Evolutionary conservation across 1,140 invertebrate species (phyloP).

Genomic region (Monomorium pharaonis): DNA sequence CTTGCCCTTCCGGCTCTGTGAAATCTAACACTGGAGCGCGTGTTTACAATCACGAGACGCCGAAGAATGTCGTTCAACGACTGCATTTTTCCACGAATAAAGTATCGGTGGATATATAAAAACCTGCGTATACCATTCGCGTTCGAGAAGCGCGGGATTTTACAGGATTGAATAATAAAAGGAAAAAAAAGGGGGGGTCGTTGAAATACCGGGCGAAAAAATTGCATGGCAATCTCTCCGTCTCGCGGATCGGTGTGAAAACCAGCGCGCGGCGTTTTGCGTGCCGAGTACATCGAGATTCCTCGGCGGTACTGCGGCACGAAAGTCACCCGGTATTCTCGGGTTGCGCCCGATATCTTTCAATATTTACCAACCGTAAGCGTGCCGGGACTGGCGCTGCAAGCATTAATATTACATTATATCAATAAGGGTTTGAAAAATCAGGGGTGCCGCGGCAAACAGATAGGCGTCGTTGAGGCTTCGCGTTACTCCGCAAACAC

Average conservation of each 20-base stretch:
- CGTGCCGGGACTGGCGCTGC: slow-evolving; percentile 81
- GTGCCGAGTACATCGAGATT: neutral
- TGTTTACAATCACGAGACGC: neutral
- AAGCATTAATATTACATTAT: slow-evolving; percentile 85
- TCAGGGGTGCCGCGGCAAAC: slow-evolving; percentile 76
- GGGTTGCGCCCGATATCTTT: slow-evolving; percentile 63
- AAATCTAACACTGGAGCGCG: slow-evolving; percentile 27
- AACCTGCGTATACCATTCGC: neutral
- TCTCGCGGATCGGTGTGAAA: neutral
- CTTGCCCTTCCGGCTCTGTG: slow-evolving; percentile 21
- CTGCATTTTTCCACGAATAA: neutral
- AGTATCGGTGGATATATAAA: neutral
- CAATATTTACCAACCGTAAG: slow-evolving; percentile 82
- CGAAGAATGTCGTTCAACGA: slow-evolving; percentile 15
- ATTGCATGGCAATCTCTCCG: too few relatives aligned
- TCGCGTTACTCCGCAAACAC: slow-evolving; percentile 85
- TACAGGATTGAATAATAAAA: too few relatives aligned
- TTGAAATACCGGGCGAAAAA: too few relatives aligned
- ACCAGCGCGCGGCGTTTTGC: neutral
- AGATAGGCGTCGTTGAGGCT: slow-evolving; percentile 76
- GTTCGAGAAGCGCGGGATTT: neutral
- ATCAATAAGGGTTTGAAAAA: slow-evolving; percentile 84
- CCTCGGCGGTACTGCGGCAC: neutral
- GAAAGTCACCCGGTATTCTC: slow-evolving; percentile 56
- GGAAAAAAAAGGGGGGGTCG: too few relatives aligned